Percentiles rank a stretch among this genome's conserved stretches.
Conservation (phyloP, 2,888 invertebrate species). For the Euzetes globulus region DNA sequence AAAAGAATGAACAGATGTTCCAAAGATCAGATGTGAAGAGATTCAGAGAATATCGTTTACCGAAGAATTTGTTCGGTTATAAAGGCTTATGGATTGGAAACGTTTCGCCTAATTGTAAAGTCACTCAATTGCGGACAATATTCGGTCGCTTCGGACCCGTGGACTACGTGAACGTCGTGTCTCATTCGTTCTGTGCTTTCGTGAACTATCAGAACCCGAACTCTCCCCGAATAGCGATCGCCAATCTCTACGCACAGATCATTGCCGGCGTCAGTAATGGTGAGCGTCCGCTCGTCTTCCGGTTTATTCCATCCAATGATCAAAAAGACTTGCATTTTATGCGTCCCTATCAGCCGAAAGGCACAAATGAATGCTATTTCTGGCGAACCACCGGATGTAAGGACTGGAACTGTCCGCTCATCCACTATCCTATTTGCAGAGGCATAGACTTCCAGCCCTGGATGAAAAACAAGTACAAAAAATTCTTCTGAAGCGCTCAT, state of each 20-base stretch:
- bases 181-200: slow-evolving; percentile 18
- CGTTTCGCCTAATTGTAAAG: not conserved
- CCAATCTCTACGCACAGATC: not conserved
- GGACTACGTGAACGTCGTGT: not conserved
- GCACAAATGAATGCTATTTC: slow-evolving; percentile 35
- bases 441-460: slow-evolving; percentile 23
- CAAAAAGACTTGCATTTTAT: slow-evolving; percentile 29
- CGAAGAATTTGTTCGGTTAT: slow-evolving; percentile 26
- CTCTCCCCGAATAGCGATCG: slow-evolving; percentile 31
- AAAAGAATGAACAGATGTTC: not conserved
- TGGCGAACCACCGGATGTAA: slow-evolving; percentile 37
- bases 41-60: not conserved
- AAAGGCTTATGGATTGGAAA: slow-evolving; percentile 24
- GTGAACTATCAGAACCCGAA: slow-evolving; percentile 20
- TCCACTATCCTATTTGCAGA: slow-evolving; percentile 14
- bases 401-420: slow-evolving; percentile 21
- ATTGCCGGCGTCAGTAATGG: slow-evolving; percentile 15
- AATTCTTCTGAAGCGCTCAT: not conserved
- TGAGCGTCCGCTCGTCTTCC: slow-evolving; percentile 16
- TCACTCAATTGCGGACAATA: not conserved
- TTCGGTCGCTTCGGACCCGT: slow-evolving; percentile 1
- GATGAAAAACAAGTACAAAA: slow-evolving; percentile 11
- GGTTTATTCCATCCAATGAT: slow-evolving; percentile 23
- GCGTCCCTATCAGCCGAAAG: slow-evolving; percentile 24
- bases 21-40: not conserved